A percentile compares a stretch with the other conserved stretches of the same genome.
These are phyloP conservation scores for Tenebrosternarchus preto DNA, from an alignment of 2,113 vertebrate species.

Conservation along the genomic window DNA sequence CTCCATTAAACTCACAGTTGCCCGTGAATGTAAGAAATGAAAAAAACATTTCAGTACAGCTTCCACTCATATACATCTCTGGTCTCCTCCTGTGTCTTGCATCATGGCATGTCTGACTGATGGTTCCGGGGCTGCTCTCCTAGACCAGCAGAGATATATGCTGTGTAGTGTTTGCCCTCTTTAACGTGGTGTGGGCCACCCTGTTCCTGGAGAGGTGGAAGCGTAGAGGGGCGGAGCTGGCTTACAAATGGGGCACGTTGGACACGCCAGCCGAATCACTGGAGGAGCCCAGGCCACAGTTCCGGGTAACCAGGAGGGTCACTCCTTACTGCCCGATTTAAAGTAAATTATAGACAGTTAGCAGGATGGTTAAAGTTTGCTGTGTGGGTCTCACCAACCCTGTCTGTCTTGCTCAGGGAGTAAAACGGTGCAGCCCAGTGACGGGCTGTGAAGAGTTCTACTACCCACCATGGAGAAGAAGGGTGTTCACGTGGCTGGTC, in stretches of 20 bases:
- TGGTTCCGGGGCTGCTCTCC: not conserved
- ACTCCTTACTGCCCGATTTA: not conserved
- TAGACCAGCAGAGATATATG: slow-evolving; percentile 96
- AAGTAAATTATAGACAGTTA: not conserved
- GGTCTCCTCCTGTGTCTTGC: not conserved
- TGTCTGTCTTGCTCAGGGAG: slow-evolving; percentile 72
- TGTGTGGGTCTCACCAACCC: not conserved
- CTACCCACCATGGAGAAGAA: slow-evolving; percentile 91
- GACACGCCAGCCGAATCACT: slow-evolving; percentile 86
- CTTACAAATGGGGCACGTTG: slow-evolving; percentile 95
- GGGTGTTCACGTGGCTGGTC: slow-evolving; percentile 90
- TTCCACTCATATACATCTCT: not conserved
- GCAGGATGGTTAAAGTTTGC: not conserved
- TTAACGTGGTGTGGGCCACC: slow-evolving; percentile 97
- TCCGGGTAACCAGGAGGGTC: slow-evolving; percentile 78
- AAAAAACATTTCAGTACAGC: not conserved
- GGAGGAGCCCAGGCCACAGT: slow-evolving; percentile 93
- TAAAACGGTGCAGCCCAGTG: slow-evolving; percentile 89
- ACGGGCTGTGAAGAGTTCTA: slow-evolving; percentile 92
- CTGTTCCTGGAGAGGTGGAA: slow-evolving; percentile 97
- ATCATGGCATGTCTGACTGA: not conserved
- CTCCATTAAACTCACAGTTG: not conserved
- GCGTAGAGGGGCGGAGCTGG: slow-evolving; percentile 88
- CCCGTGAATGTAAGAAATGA: no score
- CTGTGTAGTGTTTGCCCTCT: slow-evolving; percentile 94